Percentiles rank a stretch among this genome's conserved stretches.
phyloP scores from a whole-genome alignment of 2,888 invertebrate genomes.

The Drosophila conformis region DNA sequence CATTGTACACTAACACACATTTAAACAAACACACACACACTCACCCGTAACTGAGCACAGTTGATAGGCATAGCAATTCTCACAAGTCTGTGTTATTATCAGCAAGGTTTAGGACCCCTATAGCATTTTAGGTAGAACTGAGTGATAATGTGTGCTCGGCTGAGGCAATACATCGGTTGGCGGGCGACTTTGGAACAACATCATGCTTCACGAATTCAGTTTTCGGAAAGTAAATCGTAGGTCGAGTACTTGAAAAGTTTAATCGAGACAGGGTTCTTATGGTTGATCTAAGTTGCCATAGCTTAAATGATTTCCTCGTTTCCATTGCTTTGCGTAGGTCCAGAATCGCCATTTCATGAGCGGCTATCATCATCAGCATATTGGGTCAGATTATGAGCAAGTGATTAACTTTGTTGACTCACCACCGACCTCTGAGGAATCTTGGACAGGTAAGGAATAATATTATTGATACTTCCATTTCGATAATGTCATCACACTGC shows the following conservation, averaged over 20 bases:
- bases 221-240: slow-evolving; percentile 27
- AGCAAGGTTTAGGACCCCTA: slow-evolving; percentile 76
- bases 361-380: slow-evolving; percentile 82
- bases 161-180: slow-evolving; percentile 23
- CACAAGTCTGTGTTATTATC: slow-evolving; percentile 49
- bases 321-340: slow-evolving; percentile 44
- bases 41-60: not conserved
- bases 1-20: slow-evolving; percentile 6
- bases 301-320: slow-evolving; percentile 4
- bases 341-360: slow-evolving; percentile 80
- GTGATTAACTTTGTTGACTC: slow-evolving; percentile 85
- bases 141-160: slow-evolving; percentile 53
- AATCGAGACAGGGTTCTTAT: not conserved
- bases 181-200: slow-evolving; percentile 35
- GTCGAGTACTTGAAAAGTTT: slow-evolving; percentile 20
- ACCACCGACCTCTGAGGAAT: slow-evolving; percentile 85
- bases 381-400: slow-evolving; percentile 84
- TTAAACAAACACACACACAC: not conserved
- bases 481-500: slow-evolving; percentile 12
- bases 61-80: slow-evolving; percentile 16
- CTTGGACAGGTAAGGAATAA: slow-evolving; percentile 84
- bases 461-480: not conserved
- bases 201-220: slow-evolving; percentile 22
- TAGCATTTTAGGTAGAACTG: slow-evolving; percentile 55
- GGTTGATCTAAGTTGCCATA: not conserved